A percentile compares a stretch with the other conserved stretches of the same genome.
Evolutionary conservation across 2,888 invertebrate genomes (phyloP).

Genomic region (Epistrophella euchroma): DNA sequence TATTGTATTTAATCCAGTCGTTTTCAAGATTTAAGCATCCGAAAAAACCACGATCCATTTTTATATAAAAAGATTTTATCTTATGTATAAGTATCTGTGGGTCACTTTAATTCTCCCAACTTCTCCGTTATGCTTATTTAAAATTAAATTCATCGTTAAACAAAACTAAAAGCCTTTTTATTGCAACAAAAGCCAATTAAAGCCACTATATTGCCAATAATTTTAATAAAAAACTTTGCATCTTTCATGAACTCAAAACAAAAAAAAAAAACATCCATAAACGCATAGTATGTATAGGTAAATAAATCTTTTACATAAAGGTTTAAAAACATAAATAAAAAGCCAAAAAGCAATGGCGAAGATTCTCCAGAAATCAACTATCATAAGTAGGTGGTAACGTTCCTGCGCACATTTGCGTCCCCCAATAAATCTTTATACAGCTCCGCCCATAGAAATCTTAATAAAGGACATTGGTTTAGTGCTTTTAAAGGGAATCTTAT

Average conservation of each 20-base stretch:
- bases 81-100: not conserved
- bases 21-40: no score
- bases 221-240: conserved; percentile 59
- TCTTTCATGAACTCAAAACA: conserved; percentile 48
- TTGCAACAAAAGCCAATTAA: conserved; percentile 53
- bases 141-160: conserved; percentile 24
- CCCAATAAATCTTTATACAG: not conserved
- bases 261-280: not conserved
- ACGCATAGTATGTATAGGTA: not conserved
- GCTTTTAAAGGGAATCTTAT: conserved; percentile 49
- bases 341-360: conserved; percentile 64
- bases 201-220: conserved; percentile 50
- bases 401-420: conserved; percentile 78
- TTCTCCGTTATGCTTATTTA: not conserved
- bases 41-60: no score
- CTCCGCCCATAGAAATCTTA: conserved; percentile 56
- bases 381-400: conserved; percentile 76
- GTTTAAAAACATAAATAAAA: conserved; percentile 32
- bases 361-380: conserved; percentile 16
- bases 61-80: not conserved
- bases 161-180: conserved; percentile 22
- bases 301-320: conserved; percentile 29
- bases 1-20: no score
- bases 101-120: not conserved
- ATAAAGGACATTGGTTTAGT: conserved; percentile 52